Conservation (phyloP, 2,113 vertebrate genomes). For the Mormoops blainvillei region DNA sequence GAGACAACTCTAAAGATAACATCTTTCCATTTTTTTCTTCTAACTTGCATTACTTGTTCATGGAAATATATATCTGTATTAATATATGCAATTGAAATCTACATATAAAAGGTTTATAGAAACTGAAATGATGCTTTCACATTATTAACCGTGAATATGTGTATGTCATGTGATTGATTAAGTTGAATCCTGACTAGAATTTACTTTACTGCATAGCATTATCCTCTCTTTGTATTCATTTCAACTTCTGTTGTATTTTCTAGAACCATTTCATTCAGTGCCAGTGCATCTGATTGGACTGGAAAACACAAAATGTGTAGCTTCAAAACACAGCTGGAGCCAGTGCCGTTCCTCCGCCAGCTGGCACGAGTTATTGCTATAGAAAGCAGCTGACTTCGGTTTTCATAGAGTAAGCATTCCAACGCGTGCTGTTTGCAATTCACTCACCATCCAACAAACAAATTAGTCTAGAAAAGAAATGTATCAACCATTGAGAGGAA, state of each 20-base stretch:
- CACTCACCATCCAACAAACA: conserved; percentile 58
- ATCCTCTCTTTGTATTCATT: conserved; percentile 56
- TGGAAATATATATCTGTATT: not conserved
- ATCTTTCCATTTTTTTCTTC: not conserved
- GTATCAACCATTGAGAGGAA: conserved; percentile 13
- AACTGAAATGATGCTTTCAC: not conserved
- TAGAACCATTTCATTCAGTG: conserved; percentile 45
- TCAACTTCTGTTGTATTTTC: conserved; percentile 8
- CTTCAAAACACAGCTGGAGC: conserved; percentile 69
- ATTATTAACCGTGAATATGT: conserved; percentile 9
- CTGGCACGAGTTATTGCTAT: conserved; percentile 29
- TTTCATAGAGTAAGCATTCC: conserved; percentile 66
- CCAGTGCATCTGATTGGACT: conserved; percentile 58
- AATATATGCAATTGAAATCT: not conserved
- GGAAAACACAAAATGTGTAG: conserved; percentile 48
- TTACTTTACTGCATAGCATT: conserved; percentile 49
- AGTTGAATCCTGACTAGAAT: not conserved
- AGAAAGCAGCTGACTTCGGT: conserved; percentile 69
- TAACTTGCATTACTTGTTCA: not conserved
- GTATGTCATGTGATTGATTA: conserved; percentile 13
- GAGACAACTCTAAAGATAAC: not conserved
- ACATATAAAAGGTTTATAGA: not conserved
- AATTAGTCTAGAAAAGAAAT: conserved; percentile 62
- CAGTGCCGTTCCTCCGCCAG: conserved; percentile 59
- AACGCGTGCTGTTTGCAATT: conserved; percentile 56